phyloP scores from a whole-genome alignment of 2,113 vertebrate species.

The Hippocampus zosterae region DNA sequence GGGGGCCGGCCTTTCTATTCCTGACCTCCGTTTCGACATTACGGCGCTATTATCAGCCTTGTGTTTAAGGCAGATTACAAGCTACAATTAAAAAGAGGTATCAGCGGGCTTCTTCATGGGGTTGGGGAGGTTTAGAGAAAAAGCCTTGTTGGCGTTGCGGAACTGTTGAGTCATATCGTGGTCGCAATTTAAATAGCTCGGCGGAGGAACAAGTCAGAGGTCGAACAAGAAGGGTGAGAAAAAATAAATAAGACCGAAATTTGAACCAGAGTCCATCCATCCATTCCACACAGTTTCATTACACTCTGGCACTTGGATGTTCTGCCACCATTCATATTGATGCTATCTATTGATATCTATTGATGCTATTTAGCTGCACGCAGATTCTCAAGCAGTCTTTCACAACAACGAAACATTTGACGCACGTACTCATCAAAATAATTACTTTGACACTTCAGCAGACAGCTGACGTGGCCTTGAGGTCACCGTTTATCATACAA shows the following conservation, averaged over 20 bases:
- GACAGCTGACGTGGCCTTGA: no score
- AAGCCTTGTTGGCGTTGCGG: conserved; percentile 47
- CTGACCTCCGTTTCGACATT: conserved; percentile 63
- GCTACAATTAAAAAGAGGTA: conserved; percentile 66
- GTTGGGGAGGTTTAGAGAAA: conserved; percentile 39
- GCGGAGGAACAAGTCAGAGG: conserved; percentile 4
- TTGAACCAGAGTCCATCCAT: not conserved
- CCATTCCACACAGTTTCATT: no score
- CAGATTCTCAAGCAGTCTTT: no score
- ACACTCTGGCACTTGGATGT: no score
- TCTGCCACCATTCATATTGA: no score
- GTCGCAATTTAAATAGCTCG: not conserved
- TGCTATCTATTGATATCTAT: no score
- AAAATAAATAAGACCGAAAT: not conserved
- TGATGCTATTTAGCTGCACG: no score
- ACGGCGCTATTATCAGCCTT: conserved; percentile 59
- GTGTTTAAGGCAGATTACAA: conserved; percentile 69
- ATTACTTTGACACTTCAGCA: no score
- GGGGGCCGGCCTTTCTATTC: conserved; percentile 56
- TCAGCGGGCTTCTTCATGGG: conserved; percentile 17
- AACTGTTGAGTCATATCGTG: conserved; percentile 38
- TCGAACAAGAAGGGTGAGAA: not conserved
- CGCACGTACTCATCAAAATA: no score
- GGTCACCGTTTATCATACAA: no score
- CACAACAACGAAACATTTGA: not conserved